Percentiles rank a stretch among this genome's conserved stretches.
phyloP scores from a whole-genome alignment of 2,113 vertebrate species.

The Pelecanus crispus region DNA sequence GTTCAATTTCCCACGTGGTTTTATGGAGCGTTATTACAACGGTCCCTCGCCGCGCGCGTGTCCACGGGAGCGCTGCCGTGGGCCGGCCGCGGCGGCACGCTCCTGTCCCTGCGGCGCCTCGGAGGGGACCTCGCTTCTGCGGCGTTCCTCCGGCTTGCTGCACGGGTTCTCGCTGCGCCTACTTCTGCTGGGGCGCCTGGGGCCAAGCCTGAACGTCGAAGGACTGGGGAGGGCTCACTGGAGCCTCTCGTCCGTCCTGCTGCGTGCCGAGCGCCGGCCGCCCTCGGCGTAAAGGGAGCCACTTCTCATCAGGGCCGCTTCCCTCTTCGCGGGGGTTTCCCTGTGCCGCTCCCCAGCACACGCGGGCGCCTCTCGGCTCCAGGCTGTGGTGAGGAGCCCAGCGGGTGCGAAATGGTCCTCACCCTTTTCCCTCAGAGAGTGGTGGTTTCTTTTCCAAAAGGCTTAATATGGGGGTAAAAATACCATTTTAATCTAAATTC shows the following conservation, averaged over 20 bases:
- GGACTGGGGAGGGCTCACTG: not conserved
- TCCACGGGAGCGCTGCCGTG: fast-evolving
- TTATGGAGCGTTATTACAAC: not conserved
- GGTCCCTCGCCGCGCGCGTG: not conserved
- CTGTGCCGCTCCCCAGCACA: fast-evolving
- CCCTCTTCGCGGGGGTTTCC: not conserved
- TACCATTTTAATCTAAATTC: not conserved
- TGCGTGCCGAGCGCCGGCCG: fast-evolving
- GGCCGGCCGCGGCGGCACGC: not conserved
- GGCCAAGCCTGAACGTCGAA: fast-evolving
- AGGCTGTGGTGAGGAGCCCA: fast-evolving
- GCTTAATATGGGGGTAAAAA: not conserved
- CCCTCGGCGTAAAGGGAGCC: fast-evolving
- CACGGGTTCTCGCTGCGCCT: not conserved
- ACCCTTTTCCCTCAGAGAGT: not conserved
- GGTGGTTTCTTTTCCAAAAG: not conserved
- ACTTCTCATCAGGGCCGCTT: fast-evolving
- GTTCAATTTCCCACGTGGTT: not conserved
- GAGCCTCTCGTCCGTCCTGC: fast-evolving
- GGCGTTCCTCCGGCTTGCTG: fast-evolving
- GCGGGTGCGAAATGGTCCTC: fast-evolving
- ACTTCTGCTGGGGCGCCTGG: fast-evolving
- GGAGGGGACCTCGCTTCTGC: fast-evolving
- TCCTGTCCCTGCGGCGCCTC: not conserved
- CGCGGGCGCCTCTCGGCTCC: fast-evolving